These are phyloP conservation scores for Lepidotrigona ventralis DNA, from an alignment of 1,140 invertebrate genomes.

Conservation along the genomic window DNA sequence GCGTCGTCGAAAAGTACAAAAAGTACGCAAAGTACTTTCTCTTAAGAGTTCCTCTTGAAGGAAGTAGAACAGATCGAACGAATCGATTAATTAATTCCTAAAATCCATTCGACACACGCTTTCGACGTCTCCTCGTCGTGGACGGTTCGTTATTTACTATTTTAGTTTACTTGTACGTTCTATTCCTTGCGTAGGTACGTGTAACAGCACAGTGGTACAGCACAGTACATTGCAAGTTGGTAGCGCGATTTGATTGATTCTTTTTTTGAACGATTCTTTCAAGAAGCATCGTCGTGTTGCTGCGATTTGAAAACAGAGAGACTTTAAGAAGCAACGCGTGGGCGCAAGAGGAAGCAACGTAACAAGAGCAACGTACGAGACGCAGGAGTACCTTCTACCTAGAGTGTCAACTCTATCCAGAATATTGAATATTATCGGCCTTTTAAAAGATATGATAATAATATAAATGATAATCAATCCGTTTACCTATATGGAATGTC, in stretches of 20 bases:
- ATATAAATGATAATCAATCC: background rate
- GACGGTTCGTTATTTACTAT: background rate
- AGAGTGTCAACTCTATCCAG: too few species aligned
- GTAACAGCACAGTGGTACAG: too few species aligned
- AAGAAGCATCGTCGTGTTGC: too few species aligned
- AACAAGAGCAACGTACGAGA: background rate
- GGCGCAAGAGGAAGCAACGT: too few species aligned
- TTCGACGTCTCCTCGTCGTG: background rate
- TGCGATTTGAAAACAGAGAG: too few species aligned
- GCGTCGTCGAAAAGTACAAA: background rate
- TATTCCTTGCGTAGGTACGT: background rate
- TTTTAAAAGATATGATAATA: background rate
- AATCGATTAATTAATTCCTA: background rate
- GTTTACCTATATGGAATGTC: conserved; percentile 88
- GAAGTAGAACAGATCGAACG: background rate
- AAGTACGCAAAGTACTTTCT: background rate
- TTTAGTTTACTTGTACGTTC: background rate
- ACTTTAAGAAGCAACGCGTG: too few species aligned
- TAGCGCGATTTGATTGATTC: too few species aligned
- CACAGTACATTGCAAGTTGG: too few species aligned
- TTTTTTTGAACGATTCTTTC: too few species aligned
- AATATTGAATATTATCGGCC: background rate
- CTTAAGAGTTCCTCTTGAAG: too few species aligned
- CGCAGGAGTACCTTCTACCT: background rate
- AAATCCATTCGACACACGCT: background rate